These are phyloP conservation scores for Steinernema khuongi DNA, from an alignment of 1,140 invertebrate genomes.

Conservation along the genomic window DNA sequence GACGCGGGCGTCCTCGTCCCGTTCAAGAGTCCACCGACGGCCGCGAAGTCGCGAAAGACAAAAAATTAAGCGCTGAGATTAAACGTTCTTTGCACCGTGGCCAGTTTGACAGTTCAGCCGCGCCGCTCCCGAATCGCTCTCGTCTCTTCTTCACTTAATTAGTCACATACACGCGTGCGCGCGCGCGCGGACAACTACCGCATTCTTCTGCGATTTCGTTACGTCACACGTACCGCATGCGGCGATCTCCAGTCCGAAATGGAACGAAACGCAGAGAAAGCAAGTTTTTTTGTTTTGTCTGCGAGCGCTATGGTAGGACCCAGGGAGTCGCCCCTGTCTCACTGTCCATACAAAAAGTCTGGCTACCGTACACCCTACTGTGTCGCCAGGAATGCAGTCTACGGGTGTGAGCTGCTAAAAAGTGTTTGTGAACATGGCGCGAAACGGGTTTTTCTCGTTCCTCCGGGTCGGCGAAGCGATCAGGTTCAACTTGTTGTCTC, in stretches of 20 bases:
- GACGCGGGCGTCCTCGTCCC: neutral
- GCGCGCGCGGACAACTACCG: constrained; percentile 8
- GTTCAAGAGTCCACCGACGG: neutral
- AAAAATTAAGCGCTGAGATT: neutral
- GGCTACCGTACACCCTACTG: neutral
- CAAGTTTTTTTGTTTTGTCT: neutral
- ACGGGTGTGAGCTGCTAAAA: neutral
- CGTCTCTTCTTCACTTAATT: neutral
- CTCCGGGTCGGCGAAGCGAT: neutral
- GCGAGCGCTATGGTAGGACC: neutral
- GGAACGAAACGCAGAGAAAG: neutral
- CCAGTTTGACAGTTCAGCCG: neutral
- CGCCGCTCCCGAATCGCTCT: neutral
- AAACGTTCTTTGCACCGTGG: neutral
- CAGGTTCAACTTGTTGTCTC: neutral
- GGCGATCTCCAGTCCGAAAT: neutral
- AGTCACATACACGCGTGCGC: constrained; percentile 13
- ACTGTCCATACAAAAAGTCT: neutral
- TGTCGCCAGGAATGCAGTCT: neutral
- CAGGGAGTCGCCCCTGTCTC: neutral
- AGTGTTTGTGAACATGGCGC: neutral
- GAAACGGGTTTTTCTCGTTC: neutral
- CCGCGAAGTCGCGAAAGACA: neutral
- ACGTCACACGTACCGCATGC: too few species aligned
- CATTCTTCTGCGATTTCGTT: constrained; percentile 11